Evolutionary conservation across 1,140 invertebrate species (phyloP).

Genomic region (Ceratosolen solmsi): DNA sequence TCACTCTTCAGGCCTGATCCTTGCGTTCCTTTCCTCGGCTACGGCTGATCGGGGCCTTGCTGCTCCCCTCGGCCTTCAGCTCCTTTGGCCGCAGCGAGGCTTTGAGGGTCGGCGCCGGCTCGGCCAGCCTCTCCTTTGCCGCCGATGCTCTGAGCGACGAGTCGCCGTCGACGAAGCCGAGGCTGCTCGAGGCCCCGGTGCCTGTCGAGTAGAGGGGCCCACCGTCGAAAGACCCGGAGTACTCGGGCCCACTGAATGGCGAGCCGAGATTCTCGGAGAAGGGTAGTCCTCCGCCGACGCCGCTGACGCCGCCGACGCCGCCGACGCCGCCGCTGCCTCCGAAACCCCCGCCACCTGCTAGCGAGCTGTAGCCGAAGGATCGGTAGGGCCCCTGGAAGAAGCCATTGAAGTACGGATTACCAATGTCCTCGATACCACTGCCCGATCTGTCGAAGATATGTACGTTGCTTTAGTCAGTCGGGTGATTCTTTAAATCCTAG

Average conservation of each 20-base stretch:
- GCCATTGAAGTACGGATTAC: conserved; percentile 11
- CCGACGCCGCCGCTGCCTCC: not conserved
- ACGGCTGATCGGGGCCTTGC: not conserved
- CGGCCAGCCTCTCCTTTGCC: not conserved
- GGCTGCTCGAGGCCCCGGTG: not conserved
- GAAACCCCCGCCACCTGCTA: not conserved
- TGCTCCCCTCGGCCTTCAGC: not conserved
- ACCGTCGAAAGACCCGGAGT: not conserved
- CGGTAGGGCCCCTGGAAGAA: conserved; percentile 32
- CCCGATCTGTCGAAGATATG: not conserved
- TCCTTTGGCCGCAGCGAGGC: not conserved
- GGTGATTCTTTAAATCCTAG: no score
- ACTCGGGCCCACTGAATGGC: conserved; percentile 2
- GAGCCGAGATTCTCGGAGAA: conserved; percentile 5
- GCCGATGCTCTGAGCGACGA: conserved; percentile 23
- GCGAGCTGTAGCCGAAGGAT: conserved; percentile 12
- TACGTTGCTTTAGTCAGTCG: no score
- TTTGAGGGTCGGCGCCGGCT: not conserved
- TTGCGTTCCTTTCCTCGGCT: not conserved
- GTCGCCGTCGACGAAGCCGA: conserved; percentile 1
- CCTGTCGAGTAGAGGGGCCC: not conserved
- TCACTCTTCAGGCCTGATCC: not conserved
- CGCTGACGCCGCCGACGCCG: no score
- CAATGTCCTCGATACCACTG: not conserved
- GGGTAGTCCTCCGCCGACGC: not conserved